Evolutionary conservation across 2,888 invertebrate species (phyloP), one percentile per base, ranked within the genome.

Genomic region (Selenia dentaria): DNA sequence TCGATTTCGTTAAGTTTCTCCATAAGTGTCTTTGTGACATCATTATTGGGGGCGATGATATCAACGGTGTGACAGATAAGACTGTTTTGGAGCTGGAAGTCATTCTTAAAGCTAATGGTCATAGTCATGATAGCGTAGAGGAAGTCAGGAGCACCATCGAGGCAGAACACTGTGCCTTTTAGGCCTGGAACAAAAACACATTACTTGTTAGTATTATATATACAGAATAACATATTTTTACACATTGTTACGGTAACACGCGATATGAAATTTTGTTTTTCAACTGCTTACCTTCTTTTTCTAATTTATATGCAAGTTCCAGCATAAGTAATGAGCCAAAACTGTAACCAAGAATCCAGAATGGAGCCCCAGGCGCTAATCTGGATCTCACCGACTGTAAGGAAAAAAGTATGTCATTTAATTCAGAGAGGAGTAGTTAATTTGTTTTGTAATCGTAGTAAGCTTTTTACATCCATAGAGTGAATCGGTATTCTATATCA

Each of bases 331-430:
- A 78, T 0, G 94, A 91, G 29, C 99, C 99, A 70, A 94, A 98
- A 8, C 98, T 99, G 87, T 99, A 98, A 1, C 96, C 98, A 8
- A 96, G 92, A 0, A 99, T 73, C 46, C 93, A 92, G 83, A 95
- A 98, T 0, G 92, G 92, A 20, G 93, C 92, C 10, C 91, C 90
- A 0, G 92, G 92, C 6, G 92, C 83, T n/a, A 94, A 71, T 6
- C 91, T 85, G 26, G 90, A 79, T 41, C 92, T 86, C 6, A 95
- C 91, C 59, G 93, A 83, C 94, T 95, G 67, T 20, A 88, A 80
- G 47, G 62, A 57, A 57, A 22, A 6, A 27, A 37, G n/a, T n/a
- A n/a, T n/a, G n/a, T n/a, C n/a, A n/a, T n/a, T n/a, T n/a, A n/a
- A n/a, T n/a, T n/a, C n/a, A n/a, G n/a, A n/a, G n/a, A n/a, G n/a